Evolutionary conservation across 2,888 invertebrate genomes (phyloP).

Genomic region (Caenorhabditis drosophilae): DNA sequence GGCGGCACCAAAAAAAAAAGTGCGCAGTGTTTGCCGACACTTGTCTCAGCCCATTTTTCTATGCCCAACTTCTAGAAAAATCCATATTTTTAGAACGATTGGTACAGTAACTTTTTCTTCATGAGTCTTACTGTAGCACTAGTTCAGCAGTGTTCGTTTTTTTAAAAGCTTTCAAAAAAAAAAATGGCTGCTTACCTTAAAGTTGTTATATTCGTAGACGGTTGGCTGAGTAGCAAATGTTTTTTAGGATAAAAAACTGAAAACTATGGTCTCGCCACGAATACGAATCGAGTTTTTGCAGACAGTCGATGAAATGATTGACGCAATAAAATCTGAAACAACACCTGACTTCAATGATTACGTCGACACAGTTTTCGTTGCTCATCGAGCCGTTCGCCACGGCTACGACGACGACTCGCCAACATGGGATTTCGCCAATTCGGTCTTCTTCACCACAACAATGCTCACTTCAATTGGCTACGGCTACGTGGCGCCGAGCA

Average conservation of each 20-base stretch:
- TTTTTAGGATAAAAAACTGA: neutral
- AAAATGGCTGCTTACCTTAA: neutral
- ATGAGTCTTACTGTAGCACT: neutral
- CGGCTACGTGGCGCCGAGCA: slow-evolving; percentile 65
- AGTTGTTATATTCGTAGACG: too few relatives aligned
- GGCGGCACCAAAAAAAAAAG: neutral
- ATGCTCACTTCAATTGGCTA: slow-evolving; percentile 62
- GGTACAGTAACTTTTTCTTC: neutral
- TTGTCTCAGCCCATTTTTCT: too few relatives aligned
- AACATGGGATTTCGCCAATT: slow-evolving; percentile 46
- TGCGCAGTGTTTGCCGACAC: neutral
- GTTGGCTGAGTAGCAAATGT: too few relatives aligned
- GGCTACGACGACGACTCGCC: slow-evolving; percentile 60
- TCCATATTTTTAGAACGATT: neutral
- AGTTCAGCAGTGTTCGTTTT: neutral
- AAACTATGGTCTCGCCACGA: neutral
- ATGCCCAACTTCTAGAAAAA: neutral
- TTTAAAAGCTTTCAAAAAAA: neutral
- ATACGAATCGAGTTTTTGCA: slow-evolving; percentile 3
- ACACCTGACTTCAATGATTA: slow-evolving; percentile 56
- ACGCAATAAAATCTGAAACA: slow-evolving; percentile 41
- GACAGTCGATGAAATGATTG: slow-evolving; percentile 41
- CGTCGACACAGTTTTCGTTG: slow-evolving; percentile 62
- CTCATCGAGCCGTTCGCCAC: slow-evolving; percentile 61
- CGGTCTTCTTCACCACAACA: slow-evolving; percentile 58